phyloP scores from a whole-genome alignment of 2,888 invertebrate species.

The Cerastis leucographa region DNA sequence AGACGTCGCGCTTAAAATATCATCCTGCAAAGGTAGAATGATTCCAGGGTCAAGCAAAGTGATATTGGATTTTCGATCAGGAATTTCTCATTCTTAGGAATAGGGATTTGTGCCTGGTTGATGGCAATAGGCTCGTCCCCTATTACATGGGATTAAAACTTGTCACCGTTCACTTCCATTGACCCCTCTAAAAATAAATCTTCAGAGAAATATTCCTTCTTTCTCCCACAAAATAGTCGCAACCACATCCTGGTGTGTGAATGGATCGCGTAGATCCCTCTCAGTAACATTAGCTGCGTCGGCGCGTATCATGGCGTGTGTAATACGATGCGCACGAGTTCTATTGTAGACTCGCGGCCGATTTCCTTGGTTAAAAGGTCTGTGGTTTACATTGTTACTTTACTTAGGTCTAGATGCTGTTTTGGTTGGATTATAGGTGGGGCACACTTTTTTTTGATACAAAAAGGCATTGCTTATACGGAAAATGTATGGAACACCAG shows the following conservation, averaged over 20 bases:
- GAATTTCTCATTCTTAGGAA: too few relatives aligned
- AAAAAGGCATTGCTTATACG: not conserved
- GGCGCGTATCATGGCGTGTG: conserved; percentile 63
- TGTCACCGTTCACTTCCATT: not conserved
- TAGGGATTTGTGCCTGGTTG: too few relatives aligned
- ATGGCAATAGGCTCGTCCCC: too few relatives aligned
- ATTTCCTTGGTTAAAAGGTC: conserved; percentile 61
- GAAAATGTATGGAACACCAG: not conserved
- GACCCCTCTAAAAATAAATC: conserved; percentile 22
- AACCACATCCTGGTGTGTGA: conserved; percentile 79
- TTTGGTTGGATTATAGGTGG: not conserved
- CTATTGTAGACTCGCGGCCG: conserved; percentile 55
- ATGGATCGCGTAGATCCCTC: conserved; percentile 71
- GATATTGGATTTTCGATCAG: too few relatives aligned
- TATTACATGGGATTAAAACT: too few relatives aligned
- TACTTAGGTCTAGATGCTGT: not conserved
- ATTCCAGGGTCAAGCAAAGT: too few relatives aligned
- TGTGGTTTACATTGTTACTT: conserved; percentile 64
- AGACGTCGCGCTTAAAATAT: too few relatives aligned
- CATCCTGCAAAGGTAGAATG: too few relatives aligned
- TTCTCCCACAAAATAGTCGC: conserved; percentile 52
- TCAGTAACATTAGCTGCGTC: conserved; percentile 75
- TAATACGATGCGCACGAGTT: conserved; percentile 62
- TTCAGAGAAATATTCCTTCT: conserved; percentile 44
- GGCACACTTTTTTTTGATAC: too few relatives aligned